Base-by-base conservation (phyloP, 2,888 invertebrate species). In the Parascotia fuliginaria region DNA sequence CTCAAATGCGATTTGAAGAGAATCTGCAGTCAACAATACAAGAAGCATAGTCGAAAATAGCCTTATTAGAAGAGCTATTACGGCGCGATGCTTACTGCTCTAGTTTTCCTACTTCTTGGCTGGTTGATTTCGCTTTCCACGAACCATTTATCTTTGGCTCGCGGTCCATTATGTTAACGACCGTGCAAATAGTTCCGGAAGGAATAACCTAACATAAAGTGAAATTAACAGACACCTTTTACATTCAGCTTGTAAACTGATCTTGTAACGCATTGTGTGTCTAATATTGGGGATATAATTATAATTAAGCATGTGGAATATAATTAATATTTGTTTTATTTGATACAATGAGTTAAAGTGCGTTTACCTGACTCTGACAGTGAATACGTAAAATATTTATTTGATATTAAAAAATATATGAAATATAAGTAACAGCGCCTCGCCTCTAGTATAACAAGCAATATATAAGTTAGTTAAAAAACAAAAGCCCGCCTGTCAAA, bases 141-240 rank as follows among this genome's bases (percentile, higher is more conserved):
- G 66, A 73, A 79, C 79, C 79, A 83, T 87, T 87, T 85, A 84
- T 87, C 85, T 85, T 75, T 73, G 68, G 75, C 77, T 73, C 75
- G 78, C 67, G 79, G 73, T 77, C 84, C 83, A 85, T 87, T 88
- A 84, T 80, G 77, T 78, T 87, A 87, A 87, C 86, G 86, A 86
- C 77, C 71, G 70, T 62, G 70, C 69, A 76, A 84, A 83, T 83
- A 83, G 83, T 81, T 85, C 80, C 80, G 75, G 74, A 79, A 79
- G 80, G 79, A 82, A 83, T 84, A 80, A 73, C 70, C 68, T 61
- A 52, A 65, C 59, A 66, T 72, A 71, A 64, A 68, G 63, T 62
- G 60, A 58, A 76, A 77, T 74, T 77, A 73, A 71, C 73, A 65
- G 64, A 71, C 75, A 73, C 66, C 73, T 74, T 74, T 67, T 63